These are phyloP conservation scores for Saccostrea echinata DNA, from an alignment of 1,140 invertebrate species.

Conservation along the genomic window DNA sequence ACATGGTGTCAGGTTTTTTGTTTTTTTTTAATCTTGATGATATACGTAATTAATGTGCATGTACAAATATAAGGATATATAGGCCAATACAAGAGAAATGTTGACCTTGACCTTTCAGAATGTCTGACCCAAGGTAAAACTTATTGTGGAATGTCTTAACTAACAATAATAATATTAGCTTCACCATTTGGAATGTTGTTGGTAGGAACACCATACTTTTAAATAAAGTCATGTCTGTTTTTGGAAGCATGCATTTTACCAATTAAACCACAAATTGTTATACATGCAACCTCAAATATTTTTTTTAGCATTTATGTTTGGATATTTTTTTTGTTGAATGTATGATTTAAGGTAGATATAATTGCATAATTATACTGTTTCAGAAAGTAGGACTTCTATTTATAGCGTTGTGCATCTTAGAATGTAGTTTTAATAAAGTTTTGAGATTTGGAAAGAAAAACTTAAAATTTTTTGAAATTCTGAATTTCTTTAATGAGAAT, in stretches of 20 bases:
- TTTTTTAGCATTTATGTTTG: neutral
- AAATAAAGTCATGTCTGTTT: neutral
- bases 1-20: too few species aligned
- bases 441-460: neutral
- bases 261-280: neutral
- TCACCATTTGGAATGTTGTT: neutral
- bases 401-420: neutral
- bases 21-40: too few species aligned
- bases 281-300: neutral
- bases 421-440: neutral
- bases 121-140: conserved; percentile 22
- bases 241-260: conserved; percentile 1
- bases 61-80: too few species aligned
- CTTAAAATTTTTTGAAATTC: neutral
- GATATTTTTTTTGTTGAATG: neutral
- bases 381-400: neutral
- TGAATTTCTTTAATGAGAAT: neutral
- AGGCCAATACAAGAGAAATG: neutral
- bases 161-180: conserved; percentile 19
- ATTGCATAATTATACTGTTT: neutral
- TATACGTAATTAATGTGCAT: too few species aligned
- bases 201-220: neutral
- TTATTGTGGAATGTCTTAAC: conserved; percentile 4
- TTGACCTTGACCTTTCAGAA: conserved; percentile 34
- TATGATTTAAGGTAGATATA: neutral